Percentiles rank a stretch among this genome's conserved stretches.
Evolutionary conservation across 1,140 invertebrate species (phyloP).

Genomic region (Ridgeia piscesae): DNA sequence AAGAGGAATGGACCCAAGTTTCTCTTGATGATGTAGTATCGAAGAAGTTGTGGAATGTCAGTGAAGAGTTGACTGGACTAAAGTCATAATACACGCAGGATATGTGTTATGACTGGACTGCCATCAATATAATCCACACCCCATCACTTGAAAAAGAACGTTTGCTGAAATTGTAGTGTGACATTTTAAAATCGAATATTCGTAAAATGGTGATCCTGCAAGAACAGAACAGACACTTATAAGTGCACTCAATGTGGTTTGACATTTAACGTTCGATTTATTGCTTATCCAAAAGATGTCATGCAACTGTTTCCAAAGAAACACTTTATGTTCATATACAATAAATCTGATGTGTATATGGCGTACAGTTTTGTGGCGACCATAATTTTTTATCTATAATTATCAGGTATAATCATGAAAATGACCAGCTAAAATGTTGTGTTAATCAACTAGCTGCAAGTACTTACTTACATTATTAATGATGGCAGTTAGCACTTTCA

Average conservation of each 20-base stretch:
- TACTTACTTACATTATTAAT: too few species aligned
- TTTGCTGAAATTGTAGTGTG: not conserved
- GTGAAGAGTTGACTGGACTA: constrained; percentile 53
- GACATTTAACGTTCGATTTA: not conserved
- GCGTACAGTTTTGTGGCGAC: too few species aligned
- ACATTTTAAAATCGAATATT: not conserved
- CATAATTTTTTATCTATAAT: too few species aligned
- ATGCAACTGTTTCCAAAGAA: not conserved
- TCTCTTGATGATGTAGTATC: constrained; percentile 57
- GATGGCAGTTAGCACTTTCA: too few species aligned
- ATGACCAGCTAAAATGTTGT: too few species aligned
- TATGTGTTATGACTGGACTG: not conserved
- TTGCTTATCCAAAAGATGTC: not conserved
- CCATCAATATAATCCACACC: too few species aligned
- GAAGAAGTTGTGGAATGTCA: constrained; percentile 71
- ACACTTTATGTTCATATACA: not conserved
- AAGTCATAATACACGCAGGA: not conserved
- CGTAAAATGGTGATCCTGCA: not conserved
- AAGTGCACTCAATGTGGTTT: not conserved
- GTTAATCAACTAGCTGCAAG: too few species aligned
- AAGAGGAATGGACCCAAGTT: constrained; percentile 65
- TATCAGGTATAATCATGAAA: too few species aligned
- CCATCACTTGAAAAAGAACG: not conserved
- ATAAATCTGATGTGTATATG: not conserved
- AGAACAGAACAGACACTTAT: not conserved